These are phyloP conservation scores for Phymastichus coffea DNA, from an alignment of 1,140 invertebrate species.

Conservation along the genomic window DNA sequence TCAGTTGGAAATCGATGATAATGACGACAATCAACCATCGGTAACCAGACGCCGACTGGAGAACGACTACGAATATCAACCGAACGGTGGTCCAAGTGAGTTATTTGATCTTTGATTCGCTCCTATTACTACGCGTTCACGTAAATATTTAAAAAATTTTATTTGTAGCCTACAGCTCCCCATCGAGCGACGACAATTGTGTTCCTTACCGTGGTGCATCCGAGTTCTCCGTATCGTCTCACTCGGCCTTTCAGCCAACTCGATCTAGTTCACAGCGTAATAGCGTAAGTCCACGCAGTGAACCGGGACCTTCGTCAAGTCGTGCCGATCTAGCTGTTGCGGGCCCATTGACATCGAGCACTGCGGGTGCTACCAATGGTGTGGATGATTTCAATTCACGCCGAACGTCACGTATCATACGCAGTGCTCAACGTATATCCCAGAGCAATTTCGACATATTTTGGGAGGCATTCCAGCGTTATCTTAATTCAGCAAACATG, in stretches of 20 bases:
- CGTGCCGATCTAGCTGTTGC: background rate
- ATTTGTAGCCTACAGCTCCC: too few species aligned
- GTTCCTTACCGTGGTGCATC: conserved; percentile 20
- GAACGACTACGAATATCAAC: background rate
- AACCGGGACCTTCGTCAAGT: conserved; percentile 24
- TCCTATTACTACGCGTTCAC: too few species aligned
- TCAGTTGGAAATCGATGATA: background rate
- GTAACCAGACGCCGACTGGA: conserved; percentile 7
- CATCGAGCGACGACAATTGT: conserved; percentile 38
- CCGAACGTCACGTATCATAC: background rate
- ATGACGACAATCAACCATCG: conserved; percentile 3
- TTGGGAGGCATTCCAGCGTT: conserved; percentile 23
- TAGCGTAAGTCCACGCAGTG: background rate
- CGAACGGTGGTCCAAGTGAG: conserved; percentile 3
- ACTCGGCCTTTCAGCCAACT: conserved; percentile 49
- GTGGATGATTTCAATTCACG: background rate
- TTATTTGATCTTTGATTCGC: too few species aligned
- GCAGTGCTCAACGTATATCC: background rate
- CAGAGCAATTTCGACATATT: conserved; percentile 16
- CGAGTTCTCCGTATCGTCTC: conserved; percentile 47
- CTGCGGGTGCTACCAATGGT: background rate
- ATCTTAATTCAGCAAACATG: conserved; percentile 15
- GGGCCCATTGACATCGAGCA: background rate
- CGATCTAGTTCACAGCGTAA: background rate
- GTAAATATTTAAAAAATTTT: too few species aligned